Evolutionary conservation across 2,797 vertebrate genomes (phyloP).

Genomic region (Melanitta fusca): DNA sequence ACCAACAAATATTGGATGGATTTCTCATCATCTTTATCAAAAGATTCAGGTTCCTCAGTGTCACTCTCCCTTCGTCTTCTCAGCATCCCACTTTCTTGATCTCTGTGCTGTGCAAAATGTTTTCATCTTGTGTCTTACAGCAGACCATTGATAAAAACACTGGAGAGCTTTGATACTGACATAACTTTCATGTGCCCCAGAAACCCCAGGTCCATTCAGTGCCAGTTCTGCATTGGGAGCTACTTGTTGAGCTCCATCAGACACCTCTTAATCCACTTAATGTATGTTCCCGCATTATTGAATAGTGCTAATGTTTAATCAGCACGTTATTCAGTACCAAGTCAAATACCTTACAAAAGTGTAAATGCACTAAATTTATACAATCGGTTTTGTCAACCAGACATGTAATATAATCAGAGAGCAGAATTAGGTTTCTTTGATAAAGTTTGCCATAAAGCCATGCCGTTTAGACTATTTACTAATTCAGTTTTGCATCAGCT

Average conservation of each 20-base stretch:
- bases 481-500: constrained; percentile 47
- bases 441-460: constrained; percentile 39
- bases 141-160: background rate
- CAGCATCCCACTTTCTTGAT: background rate
- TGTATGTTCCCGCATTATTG: background rate
- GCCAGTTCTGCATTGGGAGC: background rate
- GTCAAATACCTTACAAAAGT: constrained; percentile 39
- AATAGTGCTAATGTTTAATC: constrained; percentile 65
- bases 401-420: constrained; percentile 43
- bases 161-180: background rate
- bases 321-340: constrained; percentile 45
- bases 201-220: background rate
- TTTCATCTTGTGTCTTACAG: background rate
- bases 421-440: constrained; percentile 54
- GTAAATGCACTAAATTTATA: constrained; percentile 30
- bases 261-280: background rate
- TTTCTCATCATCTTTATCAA: background rate
- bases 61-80: background rate
- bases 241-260: constrained; percentile 11
- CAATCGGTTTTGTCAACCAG: constrained; percentile 15
- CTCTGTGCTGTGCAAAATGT: background rate
- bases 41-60: background rate
- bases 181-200: background rate
- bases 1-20: background rate
- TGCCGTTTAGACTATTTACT: constrained; percentile 24